These are phyloP conservation scores for Pegoplata infirma DNA, from an alignment of 2,888 invertebrate genomes.

Conservation along the genomic window DNA sequence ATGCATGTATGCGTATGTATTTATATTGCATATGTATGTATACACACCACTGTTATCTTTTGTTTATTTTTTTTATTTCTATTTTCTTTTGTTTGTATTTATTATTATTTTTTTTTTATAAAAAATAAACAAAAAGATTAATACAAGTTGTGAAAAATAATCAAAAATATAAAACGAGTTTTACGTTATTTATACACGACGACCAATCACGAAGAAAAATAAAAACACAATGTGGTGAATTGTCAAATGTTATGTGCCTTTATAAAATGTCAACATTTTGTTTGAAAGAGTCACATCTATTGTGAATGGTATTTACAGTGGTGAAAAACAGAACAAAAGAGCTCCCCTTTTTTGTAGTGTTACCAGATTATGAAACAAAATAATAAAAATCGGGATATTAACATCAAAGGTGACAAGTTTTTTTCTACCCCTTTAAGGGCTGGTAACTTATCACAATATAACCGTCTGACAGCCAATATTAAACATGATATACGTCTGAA, in stretches of 20 bases:
- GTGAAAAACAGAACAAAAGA: not conserved
- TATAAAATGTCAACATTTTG: conserved; percentile 48
- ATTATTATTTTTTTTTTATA: not conserved
- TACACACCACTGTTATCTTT: conserved; percentile 38
- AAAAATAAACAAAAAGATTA: conserved; percentile 45
- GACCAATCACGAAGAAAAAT: conserved; percentile 47
- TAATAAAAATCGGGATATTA: not conserved
- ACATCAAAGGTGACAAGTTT: too few species aligned
- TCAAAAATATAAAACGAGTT: conserved; percentile 17
- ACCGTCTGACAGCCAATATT: too few species aligned
- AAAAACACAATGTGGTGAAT: conserved; percentile 55
- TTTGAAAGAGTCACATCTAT: conserved; percentile 18
- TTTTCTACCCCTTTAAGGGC: too few species aligned
- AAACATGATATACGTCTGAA: too few species aligned
- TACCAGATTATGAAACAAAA: not conserved
- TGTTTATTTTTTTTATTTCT: conserved; percentile 32
- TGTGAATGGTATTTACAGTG: conserved; percentile 45
- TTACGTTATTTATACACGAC: conserved; percentile 29
- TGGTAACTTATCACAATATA: too few species aligned
- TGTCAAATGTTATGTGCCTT: conserved; percentile 36
- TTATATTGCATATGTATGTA: not conserved
- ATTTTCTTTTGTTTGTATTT: conserved; percentile 5
- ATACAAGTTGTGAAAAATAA: conserved; percentile 21
- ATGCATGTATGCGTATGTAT: not conserved
- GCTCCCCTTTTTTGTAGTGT: not conserved